A percentile compares a stretch with the other conserved stretches of the same genome.
These are phyloP conservation scores for Drosophila emarginata DNA, from an alignment of 2,888 invertebrate species.

Conservation along the genomic window DNA sequence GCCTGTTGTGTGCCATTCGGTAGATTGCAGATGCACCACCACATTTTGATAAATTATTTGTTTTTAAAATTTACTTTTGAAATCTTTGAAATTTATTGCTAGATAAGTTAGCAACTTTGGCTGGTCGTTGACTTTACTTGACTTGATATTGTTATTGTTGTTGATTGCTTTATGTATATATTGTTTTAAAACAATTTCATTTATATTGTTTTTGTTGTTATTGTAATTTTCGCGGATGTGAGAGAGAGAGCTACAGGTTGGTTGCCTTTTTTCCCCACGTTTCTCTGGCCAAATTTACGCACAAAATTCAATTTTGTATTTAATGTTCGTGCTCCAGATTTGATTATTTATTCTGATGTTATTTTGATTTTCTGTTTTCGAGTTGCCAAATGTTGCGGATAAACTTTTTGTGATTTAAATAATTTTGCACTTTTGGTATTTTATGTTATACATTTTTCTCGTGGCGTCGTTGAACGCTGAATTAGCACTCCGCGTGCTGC, in stretches of 20 bases:
- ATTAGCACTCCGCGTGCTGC: background rate
- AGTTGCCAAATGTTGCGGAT: conserved; percentile 27
- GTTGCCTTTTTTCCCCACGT: conserved; percentile 44
- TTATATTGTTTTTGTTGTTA: conserved; percentile 22
- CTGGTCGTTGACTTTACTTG: conserved; percentile 7
- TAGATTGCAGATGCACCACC: conserved; percentile 95
- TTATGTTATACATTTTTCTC: conserved; percentile 56
- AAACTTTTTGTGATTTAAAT: conserved; percentile 23
- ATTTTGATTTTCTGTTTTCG: conserved; percentile 16
- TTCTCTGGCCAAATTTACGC: conserved; percentile 7
- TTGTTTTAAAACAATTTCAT: conserved; percentile 57
- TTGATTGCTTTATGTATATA: conserved; percentile 15
- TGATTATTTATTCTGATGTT: conserved; percentile 18
- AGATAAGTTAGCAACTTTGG: conserved; percentile 25
- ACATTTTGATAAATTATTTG: conserved; percentile 83
- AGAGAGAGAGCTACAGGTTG: conserved; percentile 66
- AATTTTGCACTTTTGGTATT: conserved; percentile 44
- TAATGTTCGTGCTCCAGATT: conserved; percentile 9
- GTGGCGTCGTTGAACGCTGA: conserved; percentile 29
- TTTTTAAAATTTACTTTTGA: conserved; percentile 1
- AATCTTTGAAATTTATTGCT: conserved; percentile 7
- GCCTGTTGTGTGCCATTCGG: conserved; percentile 86
- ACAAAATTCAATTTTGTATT: conserved; percentile 39
- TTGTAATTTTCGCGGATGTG: conserved; percentile 45
- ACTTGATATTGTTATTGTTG: too few species aligned